Percentiles rank a stretch among this genome's conserved stretches.
Conservation (phyloP, 2,888 invertebrate species). For the Rhabditoides inermis region DNA sequence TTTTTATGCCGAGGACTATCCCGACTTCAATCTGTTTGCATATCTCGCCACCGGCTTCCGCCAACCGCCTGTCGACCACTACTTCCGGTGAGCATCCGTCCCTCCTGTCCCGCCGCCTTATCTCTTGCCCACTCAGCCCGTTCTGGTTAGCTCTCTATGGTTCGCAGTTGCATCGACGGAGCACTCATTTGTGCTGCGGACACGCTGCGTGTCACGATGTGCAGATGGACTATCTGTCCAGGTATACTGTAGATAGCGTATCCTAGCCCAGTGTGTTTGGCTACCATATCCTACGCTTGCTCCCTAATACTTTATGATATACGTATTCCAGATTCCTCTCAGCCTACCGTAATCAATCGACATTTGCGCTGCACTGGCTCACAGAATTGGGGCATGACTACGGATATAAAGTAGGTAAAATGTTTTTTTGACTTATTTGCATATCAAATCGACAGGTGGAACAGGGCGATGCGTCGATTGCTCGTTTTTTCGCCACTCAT, state of each 20-base stretch:
- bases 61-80: conserved; percentile 53
- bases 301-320: too few relatives aligned
- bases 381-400: conserved; percentile 55
- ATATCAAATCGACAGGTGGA: too few relatives aligned
- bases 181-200: conserved; percentile 43
- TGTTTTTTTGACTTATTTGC: too few relatives aligned
- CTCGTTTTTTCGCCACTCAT: too few relatives aligned
- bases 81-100: conserved; percentile 41
- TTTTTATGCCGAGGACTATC: conserved; percentile 55
- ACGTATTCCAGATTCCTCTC: too few relatives aligned
- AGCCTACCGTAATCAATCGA: too few relatives aligned
- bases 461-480: too few relatives aligned
- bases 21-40: conserved; percentile 53
- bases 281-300: too few relatives aligned
- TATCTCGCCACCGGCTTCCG: conserved; percentile 53
- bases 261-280: too few relatives aligned
- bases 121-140: conserved; percentile 47
- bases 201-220: conserved; percentile 41
- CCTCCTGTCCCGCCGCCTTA: not conserved
- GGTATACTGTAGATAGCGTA: too few relatives aligned
- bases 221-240: conserved; percentile 49
- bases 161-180: conserved; percentile 41
- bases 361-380: conserved; percentile 40
- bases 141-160: conserved; percentile 49
- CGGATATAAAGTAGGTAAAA: conserved; percentile 53